These are phyloP conservation scores for Meles meles DNA, from an alignment of 2,113 vertebrate genomes.

Conservation along the genomic window DNA sequence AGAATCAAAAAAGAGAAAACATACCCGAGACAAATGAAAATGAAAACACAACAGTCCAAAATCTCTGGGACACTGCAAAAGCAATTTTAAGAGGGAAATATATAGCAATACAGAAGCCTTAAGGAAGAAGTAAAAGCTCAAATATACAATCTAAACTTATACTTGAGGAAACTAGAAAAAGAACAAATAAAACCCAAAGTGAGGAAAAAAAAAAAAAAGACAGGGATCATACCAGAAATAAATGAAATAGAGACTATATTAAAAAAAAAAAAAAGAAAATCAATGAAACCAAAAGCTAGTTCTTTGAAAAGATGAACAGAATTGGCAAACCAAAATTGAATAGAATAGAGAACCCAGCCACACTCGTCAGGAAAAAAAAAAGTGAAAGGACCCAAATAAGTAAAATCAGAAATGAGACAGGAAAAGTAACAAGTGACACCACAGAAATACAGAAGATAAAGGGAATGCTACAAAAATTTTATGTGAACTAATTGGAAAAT, in stretches of 20 bases:
- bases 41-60: not conserved
- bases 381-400: not conserved
- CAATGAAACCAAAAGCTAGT: not conserved
- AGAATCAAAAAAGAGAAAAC: not conserved
- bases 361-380: not conserved
- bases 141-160: not conserved
- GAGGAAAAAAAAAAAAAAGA: not conserved
- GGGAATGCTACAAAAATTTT: not conserved
- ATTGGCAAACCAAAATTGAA: not conserved
- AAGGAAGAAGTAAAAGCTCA: not conserved
- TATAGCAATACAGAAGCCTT: not conserved
- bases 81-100: not conserved
- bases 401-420: not conserved
- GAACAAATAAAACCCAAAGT: not conserved
- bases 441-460: not conserved
- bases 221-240: not conserved
- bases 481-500: not conserved
- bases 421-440: not conserved
- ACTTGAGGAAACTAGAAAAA: not conserved
- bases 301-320: not conserved
- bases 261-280: not conserved
- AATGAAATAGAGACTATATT: not conserved
- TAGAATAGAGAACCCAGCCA: not conserved
- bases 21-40: not conserved
- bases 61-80: not conserved